Percentiles rank a stretch among this genome's conserved stretches.
Evolutionary conservation across 2,797 vertebrate genomes (phyloP).

Genomic region (Zonotrichia albicollis): DNA sequence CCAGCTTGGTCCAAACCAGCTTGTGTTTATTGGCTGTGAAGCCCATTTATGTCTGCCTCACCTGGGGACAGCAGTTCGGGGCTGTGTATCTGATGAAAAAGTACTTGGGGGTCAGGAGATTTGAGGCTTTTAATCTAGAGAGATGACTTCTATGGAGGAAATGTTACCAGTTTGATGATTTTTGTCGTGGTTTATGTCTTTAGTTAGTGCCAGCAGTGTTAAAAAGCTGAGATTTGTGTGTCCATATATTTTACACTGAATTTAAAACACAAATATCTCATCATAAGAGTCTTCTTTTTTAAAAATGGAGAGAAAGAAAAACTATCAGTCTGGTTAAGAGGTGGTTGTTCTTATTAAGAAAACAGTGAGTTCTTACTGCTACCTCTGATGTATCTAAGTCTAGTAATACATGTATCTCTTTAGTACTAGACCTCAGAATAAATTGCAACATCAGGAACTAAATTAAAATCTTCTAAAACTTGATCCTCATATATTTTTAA

Average conservation of each 20-base stretch:
- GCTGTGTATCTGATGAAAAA: not conserved
- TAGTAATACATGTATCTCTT: not conserved
- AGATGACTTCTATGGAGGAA: not conserved
- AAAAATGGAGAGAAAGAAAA: not conserved
- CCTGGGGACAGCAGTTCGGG: not conserved
- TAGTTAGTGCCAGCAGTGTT: not conserved
- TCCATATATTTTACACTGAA: not conserved
- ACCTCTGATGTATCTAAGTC: not conserved
- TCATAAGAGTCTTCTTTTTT: not conserved
- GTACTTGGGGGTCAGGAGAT: not conserved
- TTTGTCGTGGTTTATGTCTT: not conserved
- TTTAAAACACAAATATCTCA: not conserved
- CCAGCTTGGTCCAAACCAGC: not conserved
- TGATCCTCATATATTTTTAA: not conserved
- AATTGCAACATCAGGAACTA: not conserved
- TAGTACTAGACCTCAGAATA: not conserved
- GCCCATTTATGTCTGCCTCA: not conserved
- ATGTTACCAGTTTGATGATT: not conserved
- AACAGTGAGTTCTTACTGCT: not conserved
- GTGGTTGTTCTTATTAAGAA: not conserved
- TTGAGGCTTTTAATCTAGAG: not conserved
- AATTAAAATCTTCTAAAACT: not conserved
- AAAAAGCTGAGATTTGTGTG: not conserved
- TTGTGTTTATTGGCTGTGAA: not conserved
- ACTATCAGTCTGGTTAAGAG: not conserved